phyloP scores from a whole-genome alignment of 2,113 vertebrate species.

The Globicephala melas region DNA sequence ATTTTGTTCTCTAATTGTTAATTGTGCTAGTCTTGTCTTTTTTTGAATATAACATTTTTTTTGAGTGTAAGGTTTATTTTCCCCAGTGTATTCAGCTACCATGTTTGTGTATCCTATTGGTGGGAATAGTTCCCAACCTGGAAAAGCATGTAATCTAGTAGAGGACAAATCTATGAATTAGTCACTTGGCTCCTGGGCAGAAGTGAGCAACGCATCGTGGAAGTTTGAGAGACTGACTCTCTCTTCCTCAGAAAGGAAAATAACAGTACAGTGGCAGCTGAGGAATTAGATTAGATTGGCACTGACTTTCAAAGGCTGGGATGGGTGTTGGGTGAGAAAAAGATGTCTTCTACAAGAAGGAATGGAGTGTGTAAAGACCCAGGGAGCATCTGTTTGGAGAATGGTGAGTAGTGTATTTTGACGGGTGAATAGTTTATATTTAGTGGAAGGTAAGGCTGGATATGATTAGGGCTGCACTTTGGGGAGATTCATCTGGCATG shows the following conservation, averaged over 20 bases:
- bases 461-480: background rate
- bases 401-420: background rate
- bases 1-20: background rate
- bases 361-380: background rate
- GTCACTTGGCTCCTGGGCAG: background rate
- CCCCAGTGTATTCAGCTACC: background rate
- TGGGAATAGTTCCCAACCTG: background rate
- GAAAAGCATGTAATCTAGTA: background rate
- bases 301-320: background rate
- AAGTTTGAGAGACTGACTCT: background rate
- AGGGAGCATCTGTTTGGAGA: too few relatives aligned
- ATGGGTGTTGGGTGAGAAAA: background rate
- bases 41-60: background rate
- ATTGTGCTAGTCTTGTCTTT: background rate
- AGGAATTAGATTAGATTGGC: too few relatives aligned
- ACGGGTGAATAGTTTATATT: background rate
- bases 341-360: background rate
- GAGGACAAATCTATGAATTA: background rate
- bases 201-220: background rate
- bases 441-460: background rate
- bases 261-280: accelerated
- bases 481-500: background rate
- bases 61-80: background rate
- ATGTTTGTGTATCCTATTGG: too few relatives aligned
- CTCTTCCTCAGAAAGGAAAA: background rate